These are phyloP conservation scores for Verasper variegatus DNA, from an alignment of 2,113 vertebrate species.

Conservation along the genomic window DNA sequence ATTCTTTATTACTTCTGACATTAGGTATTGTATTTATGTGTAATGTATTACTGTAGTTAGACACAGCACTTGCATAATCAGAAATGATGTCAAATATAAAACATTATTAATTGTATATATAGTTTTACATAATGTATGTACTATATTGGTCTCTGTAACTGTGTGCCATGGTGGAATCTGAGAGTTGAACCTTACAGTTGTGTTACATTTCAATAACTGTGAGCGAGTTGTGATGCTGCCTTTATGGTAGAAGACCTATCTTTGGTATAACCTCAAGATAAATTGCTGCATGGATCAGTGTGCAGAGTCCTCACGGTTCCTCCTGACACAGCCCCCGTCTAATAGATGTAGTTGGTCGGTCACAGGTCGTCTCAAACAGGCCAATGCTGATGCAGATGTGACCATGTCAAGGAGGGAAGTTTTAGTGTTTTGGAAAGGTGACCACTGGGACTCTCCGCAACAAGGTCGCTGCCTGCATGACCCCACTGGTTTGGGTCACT, in stretches of 20 bases:
- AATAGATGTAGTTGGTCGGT: not conserved
- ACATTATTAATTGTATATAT: conserved; percentile 60
- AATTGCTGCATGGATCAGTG: not conserved
- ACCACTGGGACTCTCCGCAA: not conserved
- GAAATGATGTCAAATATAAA: conserved; percentile 39
- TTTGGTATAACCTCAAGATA: not conserved
- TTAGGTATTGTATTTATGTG: conserved; percentile 66
- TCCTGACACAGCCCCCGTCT: not conserved
- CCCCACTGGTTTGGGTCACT: conserved; percentile 19
- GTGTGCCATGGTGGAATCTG: conserved; percentile 12
- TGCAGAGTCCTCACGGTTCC: not conserved
- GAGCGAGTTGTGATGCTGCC: not conserved
- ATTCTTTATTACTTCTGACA: conserved; percentile 43
- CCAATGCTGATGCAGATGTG: too few species aligned
- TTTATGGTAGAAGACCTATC: not conserved
- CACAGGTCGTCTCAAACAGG: not conserved
- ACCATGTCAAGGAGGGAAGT: not conserved
- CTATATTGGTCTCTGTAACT: conserved; percentile 45
- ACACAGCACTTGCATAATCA: conserved; percentile 71
- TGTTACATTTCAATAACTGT: conserved; percentile 10
- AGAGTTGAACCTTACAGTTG: conserved; percentile 14
- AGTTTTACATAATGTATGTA: conserved; percentile 24
- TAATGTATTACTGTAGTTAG: conserved; percentile 57
- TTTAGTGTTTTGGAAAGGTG: not conserved
- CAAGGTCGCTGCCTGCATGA: not conserved